Evolutionary conservation across 2,888 invertebrate genomes (phyloP).

Genomic region (Drosophila austrosaltans): DNA sequence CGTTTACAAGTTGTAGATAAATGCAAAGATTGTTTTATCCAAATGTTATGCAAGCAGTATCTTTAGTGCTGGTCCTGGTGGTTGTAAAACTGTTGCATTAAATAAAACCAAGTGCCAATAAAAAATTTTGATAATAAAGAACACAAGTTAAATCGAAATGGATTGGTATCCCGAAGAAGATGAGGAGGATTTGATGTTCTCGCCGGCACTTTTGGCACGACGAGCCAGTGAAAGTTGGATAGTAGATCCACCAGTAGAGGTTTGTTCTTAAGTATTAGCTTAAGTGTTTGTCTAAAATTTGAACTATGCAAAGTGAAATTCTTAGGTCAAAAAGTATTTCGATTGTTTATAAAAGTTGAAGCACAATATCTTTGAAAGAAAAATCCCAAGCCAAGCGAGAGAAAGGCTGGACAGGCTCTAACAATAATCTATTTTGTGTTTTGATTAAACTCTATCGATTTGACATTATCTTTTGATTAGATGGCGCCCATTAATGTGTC

Average conservation of each 20-base stretch:
- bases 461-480: conserved; percentile 83
- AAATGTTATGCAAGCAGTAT: conserved; percentile 56
- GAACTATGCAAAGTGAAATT: no score
- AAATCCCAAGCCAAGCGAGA: no score
- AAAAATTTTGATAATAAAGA: conserved; percentile 1
- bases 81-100: conserved; percentile 16
- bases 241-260: conserved; percentile 93
- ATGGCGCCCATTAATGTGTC: conserved; percentile 91
- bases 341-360: background rate
- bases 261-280: conserved; percentile 70
- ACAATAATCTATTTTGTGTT: background rate
- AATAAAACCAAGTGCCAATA: background rate
- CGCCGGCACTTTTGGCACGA: conserved; percentile 93
- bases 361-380: no score
- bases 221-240: conserved; percentile 96
- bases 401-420: no score
- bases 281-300: no score
- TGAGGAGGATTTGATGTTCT: conserved; percentile 93
- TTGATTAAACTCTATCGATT: no score
- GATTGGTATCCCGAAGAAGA: conserved; percentile 92
- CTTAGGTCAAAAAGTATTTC: background rate
- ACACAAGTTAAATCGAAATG: conserved; percentile 84
- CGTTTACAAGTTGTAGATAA: conserved; percentile 63
- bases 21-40: conserved; percentile 28
- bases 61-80: conserved; percentile 13